These are phyloP conservation scores for Excalfactoria chinensis DNA, from an alignment of 2,113 vertebrate genomes.

Conservation along the genomic window DNA sequence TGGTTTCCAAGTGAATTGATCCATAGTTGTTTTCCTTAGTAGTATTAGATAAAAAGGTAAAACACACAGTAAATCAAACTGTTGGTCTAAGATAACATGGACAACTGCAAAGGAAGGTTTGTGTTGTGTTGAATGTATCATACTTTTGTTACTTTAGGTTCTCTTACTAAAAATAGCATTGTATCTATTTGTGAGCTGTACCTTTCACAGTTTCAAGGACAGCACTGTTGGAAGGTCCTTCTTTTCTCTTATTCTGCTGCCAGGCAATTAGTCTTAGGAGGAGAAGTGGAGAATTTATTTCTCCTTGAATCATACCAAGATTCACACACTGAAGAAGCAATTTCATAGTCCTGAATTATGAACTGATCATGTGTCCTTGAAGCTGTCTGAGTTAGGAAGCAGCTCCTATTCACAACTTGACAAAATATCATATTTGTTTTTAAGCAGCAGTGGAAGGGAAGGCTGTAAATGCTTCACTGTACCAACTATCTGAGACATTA, in stretches of 20 bases:
- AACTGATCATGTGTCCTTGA: neutral
- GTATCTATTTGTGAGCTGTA: neutral
- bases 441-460: fast-evolving
- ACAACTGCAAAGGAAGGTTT: neutral
- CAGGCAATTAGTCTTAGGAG: neutral
- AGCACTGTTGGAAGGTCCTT: neutral
- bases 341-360: conserved; percentile 31
- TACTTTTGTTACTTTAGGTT: neutral
- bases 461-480: neutral
- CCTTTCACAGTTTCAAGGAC: conserved; percentile 35
- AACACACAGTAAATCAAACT: conserved; percentile 15
- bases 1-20: conserved; percentile 44
- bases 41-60: conserved; percentile 16
- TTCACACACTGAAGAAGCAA: conserved; percentile 6
- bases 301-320: conserved; percentile 19
- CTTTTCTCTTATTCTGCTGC: neutral
- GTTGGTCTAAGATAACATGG: neutral
- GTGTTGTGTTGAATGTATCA: fast-evolving
- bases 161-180: neutral
- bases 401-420: neutral
- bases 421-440: conserved; percentile 19
- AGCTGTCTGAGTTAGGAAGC: neutral
- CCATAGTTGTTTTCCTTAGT: conserved; percentile 40
- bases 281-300: neutral
- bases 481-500: neutral